Percentiles rank a stretch among this genome's conserved stretches.
phyloP scores from a whole-genome alignment of 2,888 invertebrate species.

The Chrysomela aeneicollis region DNA sequence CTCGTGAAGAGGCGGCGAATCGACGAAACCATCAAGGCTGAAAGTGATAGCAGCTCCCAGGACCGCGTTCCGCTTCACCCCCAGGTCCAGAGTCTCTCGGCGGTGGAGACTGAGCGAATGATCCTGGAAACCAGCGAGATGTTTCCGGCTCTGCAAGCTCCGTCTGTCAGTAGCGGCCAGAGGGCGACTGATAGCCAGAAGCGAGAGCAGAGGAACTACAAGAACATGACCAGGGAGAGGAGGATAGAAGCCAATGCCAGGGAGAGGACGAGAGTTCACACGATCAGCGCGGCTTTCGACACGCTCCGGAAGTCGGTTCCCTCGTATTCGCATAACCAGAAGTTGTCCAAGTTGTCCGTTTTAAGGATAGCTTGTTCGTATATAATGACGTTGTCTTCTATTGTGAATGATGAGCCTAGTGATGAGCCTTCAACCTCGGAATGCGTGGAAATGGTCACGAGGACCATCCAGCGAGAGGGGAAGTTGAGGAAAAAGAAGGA shows the following conservation, averaged over 20 bases:
- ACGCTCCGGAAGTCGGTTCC: slow-evolving; percentile 85
- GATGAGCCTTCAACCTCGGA: slow-evolving; percentile 70
- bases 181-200: slow-evolving; percentile 33
- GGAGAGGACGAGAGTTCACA: slow-evolving; percentile 91
- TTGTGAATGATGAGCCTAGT: slow-evolving; percentile 71
- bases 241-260: slow-evolving; percentile 94
- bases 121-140: slow-evolving; percentile 51
- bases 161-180: slow-evolving; percentile 22
- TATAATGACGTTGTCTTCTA: slow-evolving; percentile 83
- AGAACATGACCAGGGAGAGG: slow-evolving; percentile 93
- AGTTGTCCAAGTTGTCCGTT: slow-evolving; percentile 91
- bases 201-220: slow-evolving; percentile 84
- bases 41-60: slow-evolving; percentile 27
- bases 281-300: slow-evolving; percentile 95
- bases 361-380: slow-evolving; percentile 93
- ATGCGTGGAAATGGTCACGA: slow-evolving; percentile 88
- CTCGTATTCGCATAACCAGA: slow-evolving; percentile 91
- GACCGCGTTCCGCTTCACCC: slow-evolving; percentile 55
- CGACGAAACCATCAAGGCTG: slow-evolving; percentile 27
- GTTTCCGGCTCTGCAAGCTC: slow-evolving; percentile 51
- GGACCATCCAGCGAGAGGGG: slow-evolving; percentile 91
- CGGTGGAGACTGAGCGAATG: slow-evolving; percentile 53
- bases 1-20: slow-evolving; percentile 49
- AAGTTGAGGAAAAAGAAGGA: slow-evolving; percentile 87
- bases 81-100: slow-evolving; percentile 43